These are phyloP conservation scores for Rousettus leschenaultii DNA, from an alignment of 2,113 vertebrate species.

Conservation along the genomic window DNA sequence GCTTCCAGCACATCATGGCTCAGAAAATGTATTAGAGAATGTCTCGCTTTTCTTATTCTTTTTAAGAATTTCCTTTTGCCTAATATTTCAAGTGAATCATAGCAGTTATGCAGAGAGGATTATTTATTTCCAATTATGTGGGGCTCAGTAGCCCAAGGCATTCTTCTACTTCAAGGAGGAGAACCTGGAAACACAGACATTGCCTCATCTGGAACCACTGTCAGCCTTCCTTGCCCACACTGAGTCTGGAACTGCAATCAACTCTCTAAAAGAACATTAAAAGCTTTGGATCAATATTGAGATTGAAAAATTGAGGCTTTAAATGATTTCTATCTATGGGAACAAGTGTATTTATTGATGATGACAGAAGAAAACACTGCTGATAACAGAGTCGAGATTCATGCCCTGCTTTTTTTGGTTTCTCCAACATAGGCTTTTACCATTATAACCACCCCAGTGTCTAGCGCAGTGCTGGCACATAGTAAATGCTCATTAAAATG, in stretches of 20 bases:
- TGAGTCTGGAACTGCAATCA: neutral
- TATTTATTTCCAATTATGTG: neutral
- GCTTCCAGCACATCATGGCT: neutral
- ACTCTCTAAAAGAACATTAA: neutral
- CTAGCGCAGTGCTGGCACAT: neutral
- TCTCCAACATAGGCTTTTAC: neutral
- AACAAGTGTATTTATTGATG: neutral
- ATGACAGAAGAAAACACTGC: neutral
- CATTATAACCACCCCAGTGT: neutral
- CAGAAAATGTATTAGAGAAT: neutral
- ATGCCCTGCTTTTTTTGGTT: neutral
- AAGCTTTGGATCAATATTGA: constrained; percentile 8
- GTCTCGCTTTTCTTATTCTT: neutral
- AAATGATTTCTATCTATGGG: neutral
- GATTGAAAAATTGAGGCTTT: neutral
- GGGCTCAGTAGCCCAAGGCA: neutral
- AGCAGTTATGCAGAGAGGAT: neutral
- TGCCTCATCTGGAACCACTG: neutral
- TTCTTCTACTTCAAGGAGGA: neutral
- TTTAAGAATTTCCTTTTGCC: neutral
- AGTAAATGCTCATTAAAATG: neutral
- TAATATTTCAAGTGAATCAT: neutral
- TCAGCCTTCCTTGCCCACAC: neutral
- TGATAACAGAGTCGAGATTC: neutral
- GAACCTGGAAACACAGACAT: neutral